Evolutionary conservation across 2,113 vertebrate species (phyloP).

Genomic region (Triplophysa siluroides): DNA sequence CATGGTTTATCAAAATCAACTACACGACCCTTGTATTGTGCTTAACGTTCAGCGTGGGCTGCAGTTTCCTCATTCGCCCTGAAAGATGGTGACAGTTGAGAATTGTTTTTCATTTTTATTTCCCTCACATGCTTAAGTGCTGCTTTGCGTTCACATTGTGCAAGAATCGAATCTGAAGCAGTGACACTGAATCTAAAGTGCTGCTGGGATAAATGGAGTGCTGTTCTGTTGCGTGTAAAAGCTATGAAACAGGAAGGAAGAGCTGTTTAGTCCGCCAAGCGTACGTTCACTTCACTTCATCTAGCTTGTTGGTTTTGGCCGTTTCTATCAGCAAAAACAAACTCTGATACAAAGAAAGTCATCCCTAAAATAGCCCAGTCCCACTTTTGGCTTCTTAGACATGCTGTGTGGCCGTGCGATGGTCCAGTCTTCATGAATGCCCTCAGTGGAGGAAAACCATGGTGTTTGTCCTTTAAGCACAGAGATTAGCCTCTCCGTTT

Average conservation of each 20-base stretch:
- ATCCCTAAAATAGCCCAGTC: conserved; percentile 70
- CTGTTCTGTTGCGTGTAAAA: conserved; percentile 59
- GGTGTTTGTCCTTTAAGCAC: conserved; percentile 26
- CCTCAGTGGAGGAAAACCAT: conserved; percentile 14
- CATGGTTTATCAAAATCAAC: conserved; percentile 49
- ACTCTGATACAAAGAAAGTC: conserved; percentile 73
- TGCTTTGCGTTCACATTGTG: conserved; percentile 52
- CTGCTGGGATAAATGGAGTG: conserved; percentile 52
- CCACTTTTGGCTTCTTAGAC: conserved; percentile 55
- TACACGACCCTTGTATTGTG: conserved; percentile 50
- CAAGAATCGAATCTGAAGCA: conserved; percentile 25
- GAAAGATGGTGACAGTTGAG: conserved; percentile 35
- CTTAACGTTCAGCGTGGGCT: conserved; percentile 39
- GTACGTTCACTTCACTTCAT: conserved; percentile 60
- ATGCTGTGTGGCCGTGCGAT: conserved; percentile 71
- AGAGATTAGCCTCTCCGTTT: conserved; percentile 54
- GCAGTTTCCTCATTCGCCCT: conserved; percentile 51
- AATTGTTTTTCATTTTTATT: conserved; percentile 53
- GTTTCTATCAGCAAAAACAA: conserved; percentile 68
- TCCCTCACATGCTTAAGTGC: conserved; percentile 49
- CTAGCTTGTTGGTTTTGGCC: conserved; percentile 73
- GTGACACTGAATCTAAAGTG: conserved; percentile 30
- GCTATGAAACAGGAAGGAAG: conserved; percentile 67
- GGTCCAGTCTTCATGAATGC: conserved; percentile 55
- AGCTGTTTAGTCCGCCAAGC: conserved; percentile 64